Conservation (phyloP, 2,113 vertebrate genomes). For the Murina feae region DNA sequence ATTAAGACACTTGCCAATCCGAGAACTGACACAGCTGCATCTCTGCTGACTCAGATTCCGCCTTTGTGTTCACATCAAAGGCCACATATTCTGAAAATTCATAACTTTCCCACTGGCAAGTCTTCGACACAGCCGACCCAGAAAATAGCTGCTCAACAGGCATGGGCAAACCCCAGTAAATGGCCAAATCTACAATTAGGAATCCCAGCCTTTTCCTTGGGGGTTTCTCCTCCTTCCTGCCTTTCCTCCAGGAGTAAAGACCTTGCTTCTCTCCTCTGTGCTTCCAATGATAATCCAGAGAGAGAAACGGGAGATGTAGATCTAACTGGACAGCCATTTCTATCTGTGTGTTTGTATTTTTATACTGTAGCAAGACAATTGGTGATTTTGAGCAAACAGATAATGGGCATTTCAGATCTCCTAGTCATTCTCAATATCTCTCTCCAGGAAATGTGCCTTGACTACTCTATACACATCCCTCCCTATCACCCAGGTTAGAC, state of each 20-base stretch:
- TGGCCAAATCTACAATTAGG: neutral
- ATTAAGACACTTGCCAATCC: conserved; percentile 54
- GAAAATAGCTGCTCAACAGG: neutral
- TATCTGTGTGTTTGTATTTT: neutral
- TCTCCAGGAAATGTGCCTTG: neutral
- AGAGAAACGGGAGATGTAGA: neutral
- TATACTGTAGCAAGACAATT: neutral
- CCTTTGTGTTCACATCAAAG: neutral
- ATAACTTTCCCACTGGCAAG: neutral
- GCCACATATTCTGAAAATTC: neutral
- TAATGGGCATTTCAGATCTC: neutral
- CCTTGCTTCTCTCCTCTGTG: neutral
- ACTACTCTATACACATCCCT: neutral
- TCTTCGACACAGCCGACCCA: neutral
- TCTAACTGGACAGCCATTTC: neutral
- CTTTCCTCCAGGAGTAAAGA: neutral
- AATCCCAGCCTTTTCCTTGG: neutral
- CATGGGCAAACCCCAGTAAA: neutral
- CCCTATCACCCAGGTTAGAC: neutral
- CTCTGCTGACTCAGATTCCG: neutral
- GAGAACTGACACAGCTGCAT: neutral
- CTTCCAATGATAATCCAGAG: neutral
- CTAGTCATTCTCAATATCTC: neutral
- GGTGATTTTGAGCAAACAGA: neutral
- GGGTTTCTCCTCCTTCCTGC: neutral